Percentiles rank a stretch among this genome's conserved stretches.
These are phyloP conservation scores for Rhegmatorhina hoffmannsi DNA, from an alignment of 2,113 vertebrate species.

Conservation along the genomic window DNA sequence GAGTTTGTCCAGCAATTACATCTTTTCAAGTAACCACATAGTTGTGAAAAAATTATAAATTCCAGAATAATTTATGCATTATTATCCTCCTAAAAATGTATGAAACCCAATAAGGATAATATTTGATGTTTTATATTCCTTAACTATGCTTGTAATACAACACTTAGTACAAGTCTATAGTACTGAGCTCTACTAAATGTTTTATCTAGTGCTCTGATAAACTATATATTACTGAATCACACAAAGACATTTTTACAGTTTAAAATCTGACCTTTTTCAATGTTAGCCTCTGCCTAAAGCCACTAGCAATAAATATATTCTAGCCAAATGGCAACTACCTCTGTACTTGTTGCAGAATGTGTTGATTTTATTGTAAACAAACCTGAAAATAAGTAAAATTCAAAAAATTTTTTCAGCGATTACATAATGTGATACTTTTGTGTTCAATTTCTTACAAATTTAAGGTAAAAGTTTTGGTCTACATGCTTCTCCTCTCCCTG, in stretches of 20 bases:
- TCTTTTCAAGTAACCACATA: not conserved
- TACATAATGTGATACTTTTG: not conserved
- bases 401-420: not conserved
- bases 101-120: not conserved
- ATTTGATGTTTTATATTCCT: not conserved
- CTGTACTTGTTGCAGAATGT: not conserved
- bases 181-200: not conserved
- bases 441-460: not conserved
- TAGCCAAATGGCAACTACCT: not conserved
- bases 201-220: not conserved
- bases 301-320: not conserved
- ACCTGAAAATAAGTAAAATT: not conserved
- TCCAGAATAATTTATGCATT: not conserved
- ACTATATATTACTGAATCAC: not conserved
- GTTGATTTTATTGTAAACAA: not conserved
- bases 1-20: not conserved
- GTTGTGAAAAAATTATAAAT: not conserved
- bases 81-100: not conserved
- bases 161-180: not conserved
- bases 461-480: not conserved
- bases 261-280: not conserved
- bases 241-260: not conserved
- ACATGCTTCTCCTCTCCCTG: not conserved
- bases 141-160: not conserved
- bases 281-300: not conserved